Conservation (phyloP, 2,113 vertebrate species). For the Junco hyemalis region DNA sequence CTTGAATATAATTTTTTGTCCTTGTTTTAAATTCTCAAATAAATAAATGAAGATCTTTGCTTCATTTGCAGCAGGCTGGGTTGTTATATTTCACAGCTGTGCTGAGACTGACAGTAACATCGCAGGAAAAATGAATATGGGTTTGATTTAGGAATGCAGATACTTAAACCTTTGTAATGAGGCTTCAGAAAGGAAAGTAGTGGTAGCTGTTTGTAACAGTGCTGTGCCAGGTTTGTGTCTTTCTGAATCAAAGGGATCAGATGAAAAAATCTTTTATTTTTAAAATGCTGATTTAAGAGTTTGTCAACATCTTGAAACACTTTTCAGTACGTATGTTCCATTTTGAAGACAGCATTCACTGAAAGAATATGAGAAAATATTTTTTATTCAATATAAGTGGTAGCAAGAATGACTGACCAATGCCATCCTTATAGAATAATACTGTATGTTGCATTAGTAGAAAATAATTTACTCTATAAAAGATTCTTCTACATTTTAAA, state of each 20-base stretch:
- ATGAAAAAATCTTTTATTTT: slow-evolving; percentile 19
- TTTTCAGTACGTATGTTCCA: neutral
- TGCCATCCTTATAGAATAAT: neutral
- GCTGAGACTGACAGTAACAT: neutral
- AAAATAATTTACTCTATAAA: neutral
- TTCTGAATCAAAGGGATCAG: slow-evolving; percentile 7
- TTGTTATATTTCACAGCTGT: neutral
- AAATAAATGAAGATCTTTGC: neutral
- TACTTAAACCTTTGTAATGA: slow-evolving; percentile 17
- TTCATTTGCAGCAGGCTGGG: neutral
- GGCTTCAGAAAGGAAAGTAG: neutral
- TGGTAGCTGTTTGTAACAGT: neutral
- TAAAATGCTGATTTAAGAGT: neutral
- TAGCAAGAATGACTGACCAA: neutral
- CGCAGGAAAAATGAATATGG: neutral
- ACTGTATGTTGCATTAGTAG: neutral
- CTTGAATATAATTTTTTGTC: neutral
- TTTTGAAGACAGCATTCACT: neutral
- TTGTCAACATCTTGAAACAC: slow-evolving; percentile 1
- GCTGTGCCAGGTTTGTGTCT: neutral
- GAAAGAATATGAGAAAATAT: neutral
- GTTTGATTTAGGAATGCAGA: neutral
- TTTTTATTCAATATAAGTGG: neutral
- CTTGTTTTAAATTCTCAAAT: neutral
- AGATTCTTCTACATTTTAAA: neutral